Percentiles rank a stretch among this genome's conserved stretches.
phyloP scores from a whole-genome alignment of 2,888 invertebrate genomes.

The Venusia cambrica region DNA sequence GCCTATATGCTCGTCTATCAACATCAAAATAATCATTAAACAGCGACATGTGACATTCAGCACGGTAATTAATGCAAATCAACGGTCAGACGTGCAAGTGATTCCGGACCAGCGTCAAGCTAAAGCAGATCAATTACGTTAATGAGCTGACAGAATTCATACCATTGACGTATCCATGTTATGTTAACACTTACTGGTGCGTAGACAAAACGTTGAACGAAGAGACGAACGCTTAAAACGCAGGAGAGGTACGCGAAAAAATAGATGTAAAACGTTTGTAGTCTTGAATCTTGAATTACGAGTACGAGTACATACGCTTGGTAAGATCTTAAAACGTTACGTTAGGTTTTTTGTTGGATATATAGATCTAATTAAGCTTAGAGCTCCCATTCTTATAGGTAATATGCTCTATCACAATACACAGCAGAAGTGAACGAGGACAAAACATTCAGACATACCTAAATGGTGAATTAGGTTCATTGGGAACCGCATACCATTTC shows the following conservation, averaged over 20 bases:
- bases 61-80: constrained; percentile 77
- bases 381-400: too few species aligned
- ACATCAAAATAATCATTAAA: constrained; percentile 70
- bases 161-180: constrained; percentile 31
- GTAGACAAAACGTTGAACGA: constrained; percentile 32
- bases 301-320: too few species aligned
- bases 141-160: constrained; percentile 73
- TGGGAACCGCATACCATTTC: constrained; percentile 37
- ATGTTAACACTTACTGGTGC: constrained; percentile 31
- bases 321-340: too few species aligned
- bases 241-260: too few species aligned
- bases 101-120: constrained; percentile 57
- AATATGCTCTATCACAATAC: too few species aligned
- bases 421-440: neutral
- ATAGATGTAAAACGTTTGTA: too few species aligned
- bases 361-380: too few species aligned
- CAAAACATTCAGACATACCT: neutral
- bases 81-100: constrained; percentile 63
- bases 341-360: too few species aligned
- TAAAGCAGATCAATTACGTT: constrained; percentile 78
- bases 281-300: too few species aligned
- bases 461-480: constrained; percentile 4
- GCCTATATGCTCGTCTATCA: too few species aligned
- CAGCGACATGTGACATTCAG: constrained; percentile 64
- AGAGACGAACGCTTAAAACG: neutral